Conservation (phyloP, 2,797 vertebrate genomes). For the Octomys mimax region DNA sequence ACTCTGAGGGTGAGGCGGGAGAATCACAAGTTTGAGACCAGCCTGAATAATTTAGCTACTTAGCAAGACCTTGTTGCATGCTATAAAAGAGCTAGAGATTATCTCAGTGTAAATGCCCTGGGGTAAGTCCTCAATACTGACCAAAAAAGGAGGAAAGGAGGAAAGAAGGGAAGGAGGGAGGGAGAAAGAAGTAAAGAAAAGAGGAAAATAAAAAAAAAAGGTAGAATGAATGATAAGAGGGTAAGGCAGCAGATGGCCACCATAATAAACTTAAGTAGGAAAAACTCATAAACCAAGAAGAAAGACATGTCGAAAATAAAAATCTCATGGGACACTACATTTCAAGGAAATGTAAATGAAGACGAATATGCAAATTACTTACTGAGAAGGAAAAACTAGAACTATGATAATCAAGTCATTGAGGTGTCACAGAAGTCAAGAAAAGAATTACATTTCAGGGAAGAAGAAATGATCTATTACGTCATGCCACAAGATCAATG, state of each 20-base stretch:
- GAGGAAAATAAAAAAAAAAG: neutral
- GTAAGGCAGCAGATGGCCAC: neutral
- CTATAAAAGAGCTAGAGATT: neutral
- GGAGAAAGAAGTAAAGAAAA: no score
- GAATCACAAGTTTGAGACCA: neutral
- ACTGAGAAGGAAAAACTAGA: neutral
- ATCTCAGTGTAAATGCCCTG: neutral
- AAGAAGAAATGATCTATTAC: constrained; percentile 15
- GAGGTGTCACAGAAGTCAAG: neutral
- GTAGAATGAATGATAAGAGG: neutral
- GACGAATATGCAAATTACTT: neutral
- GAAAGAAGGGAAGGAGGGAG: neutral
- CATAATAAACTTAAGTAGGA: neutral
- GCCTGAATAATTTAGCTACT: neutral
- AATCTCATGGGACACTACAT: neutral
- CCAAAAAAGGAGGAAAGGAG: neutral
- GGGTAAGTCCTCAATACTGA: neutral
- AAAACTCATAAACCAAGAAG: constrained; percentile 1
- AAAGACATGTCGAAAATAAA: neutral
- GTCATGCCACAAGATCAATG: neutral
- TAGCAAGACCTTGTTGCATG: neutral
- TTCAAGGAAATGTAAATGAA: neutral
- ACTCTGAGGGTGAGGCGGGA: neutral
- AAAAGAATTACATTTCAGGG: constrained; percentile 29
- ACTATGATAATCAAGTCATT: constrained; percentile 46